phyloP scores from a whole-genome alignment of 2,888 invertebrate species.

The Smittia aterrima region DNA sequence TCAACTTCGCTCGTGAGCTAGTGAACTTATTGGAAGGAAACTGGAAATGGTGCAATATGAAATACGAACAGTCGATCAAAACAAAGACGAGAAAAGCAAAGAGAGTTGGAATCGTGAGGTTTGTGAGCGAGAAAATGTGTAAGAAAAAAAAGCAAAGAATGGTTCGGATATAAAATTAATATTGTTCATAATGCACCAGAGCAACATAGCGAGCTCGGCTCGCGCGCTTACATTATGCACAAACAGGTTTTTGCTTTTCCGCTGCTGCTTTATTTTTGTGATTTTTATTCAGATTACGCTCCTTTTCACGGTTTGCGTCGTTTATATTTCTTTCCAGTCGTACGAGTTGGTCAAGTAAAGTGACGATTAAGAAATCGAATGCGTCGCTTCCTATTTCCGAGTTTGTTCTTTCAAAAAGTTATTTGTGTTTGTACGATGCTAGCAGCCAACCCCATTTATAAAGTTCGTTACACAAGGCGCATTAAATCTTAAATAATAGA shows the following conservation, averaged over 20 bases:
- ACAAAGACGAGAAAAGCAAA: constrained; percentile 22
- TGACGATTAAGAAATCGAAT: background rate
- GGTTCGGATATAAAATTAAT: constrained; percentile 30
- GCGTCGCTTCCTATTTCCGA: constrained; percentile 5
- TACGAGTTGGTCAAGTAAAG: background rate
- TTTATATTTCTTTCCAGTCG: background rate
- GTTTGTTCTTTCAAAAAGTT: background rate
- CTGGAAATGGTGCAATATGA: constrained; percentile 40
- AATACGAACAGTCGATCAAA: background rate
- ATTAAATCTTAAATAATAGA: background rate
- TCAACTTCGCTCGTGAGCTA: background rate
- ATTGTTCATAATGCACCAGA: constrained; percentile 38
- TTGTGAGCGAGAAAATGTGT: background rate
- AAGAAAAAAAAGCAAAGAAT: constrained; percentile 17
- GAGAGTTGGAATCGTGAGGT: background rate
- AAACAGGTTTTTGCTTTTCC: constrained; percentile 37
- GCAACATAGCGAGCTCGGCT: constrained; percentile 4
- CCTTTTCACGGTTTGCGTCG: background rate
- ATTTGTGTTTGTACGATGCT: background rate
- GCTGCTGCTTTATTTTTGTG: background rate
- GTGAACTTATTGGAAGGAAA: constrained; percentile 32
- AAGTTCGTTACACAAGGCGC: background rate
- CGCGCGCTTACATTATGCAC: constrained; percentile 31
- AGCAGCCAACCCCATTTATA: background rate
- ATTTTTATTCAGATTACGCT: constrained; percentile 16